Percentiles rank a stretch among this genome's conserved stretches.
phyloP scores from a whole-genome alignment of 2,888 invertebrate species.

The Phragmatobia fuliginosa region DNA sequence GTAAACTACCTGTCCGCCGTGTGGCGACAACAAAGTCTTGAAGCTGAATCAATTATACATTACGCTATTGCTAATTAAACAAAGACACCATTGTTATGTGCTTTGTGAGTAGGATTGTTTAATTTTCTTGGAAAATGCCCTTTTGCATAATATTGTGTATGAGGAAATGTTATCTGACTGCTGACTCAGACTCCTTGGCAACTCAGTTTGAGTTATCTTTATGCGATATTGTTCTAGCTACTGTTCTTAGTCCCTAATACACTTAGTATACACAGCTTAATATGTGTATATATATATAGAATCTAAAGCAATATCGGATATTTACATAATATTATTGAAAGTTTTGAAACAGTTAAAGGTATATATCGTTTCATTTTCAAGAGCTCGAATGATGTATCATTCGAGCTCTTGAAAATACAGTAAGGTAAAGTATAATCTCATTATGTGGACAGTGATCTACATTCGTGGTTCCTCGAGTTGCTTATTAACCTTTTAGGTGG shows the following conservation, averaged over 20 bases:
- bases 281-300: no score
- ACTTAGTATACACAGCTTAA: no score
- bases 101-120: neutral
- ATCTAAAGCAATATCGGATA: neutral
- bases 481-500: constrained; percentile 16
- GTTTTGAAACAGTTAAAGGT: neutral
- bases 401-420: neutral
- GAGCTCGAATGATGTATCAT: neutral
- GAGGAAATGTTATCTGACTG: neutral
- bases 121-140: neutral
- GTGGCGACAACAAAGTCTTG: neutral
- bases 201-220: neutral
- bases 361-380: neutral
- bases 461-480: constrained; percentile 5
- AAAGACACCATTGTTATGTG: neutral
- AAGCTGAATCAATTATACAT: neutral
- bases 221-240: neutral
- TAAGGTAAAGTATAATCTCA: constrained; percentile 1
- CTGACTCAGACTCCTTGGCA: neutral
- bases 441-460: constrained; percentile 7
- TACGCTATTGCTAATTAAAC: neutral
- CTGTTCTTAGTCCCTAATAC: neutral
- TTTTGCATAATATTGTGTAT: neutral
- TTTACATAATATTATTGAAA: neutral
- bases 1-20: neutral